These are phyloP conservation scores for Stictonetta naevosa DNA, from an alignment of 2,113 vertebrate species.

Conservation along the genomic window DNA sequence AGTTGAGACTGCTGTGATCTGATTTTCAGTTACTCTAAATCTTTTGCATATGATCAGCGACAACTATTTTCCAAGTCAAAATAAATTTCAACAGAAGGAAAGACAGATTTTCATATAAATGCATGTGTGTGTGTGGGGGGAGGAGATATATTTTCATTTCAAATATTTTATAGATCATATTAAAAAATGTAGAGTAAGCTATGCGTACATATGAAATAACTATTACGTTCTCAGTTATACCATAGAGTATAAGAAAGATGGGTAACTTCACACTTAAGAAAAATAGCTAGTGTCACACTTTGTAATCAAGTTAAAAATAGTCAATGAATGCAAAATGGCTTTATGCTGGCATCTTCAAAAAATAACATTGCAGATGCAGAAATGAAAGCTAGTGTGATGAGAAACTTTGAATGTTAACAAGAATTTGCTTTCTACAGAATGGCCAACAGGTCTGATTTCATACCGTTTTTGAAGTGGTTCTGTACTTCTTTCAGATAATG, in stretches of 20 bases:
- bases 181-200: neutral
- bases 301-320: neutral
- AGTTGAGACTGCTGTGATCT: neutral
- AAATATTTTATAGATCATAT: neutral
- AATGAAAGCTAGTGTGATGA: neutral
- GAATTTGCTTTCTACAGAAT: neutral
- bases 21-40: neutral
- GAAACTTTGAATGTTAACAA: neutral
- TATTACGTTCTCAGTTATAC: neutral
- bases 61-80: neutral
- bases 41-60: neutral
- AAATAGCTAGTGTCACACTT: neutral
- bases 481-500: neutral
- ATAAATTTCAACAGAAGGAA: neutral
- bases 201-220: neutral
- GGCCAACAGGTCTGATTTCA: neutral
- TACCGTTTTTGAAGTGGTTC: neutral
- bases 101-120: neutral
- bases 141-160: neutral
- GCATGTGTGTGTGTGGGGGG: neutral
- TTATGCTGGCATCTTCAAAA: slow-evolving; percentile 24
- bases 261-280: neutral
- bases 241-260: neutral
- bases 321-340: neutral
- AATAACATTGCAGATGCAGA: neutral